phyloP scores from a whole-genome alignment of 2,797 vertebrate genomes.

The Bradypodion pumilum region DNA sequence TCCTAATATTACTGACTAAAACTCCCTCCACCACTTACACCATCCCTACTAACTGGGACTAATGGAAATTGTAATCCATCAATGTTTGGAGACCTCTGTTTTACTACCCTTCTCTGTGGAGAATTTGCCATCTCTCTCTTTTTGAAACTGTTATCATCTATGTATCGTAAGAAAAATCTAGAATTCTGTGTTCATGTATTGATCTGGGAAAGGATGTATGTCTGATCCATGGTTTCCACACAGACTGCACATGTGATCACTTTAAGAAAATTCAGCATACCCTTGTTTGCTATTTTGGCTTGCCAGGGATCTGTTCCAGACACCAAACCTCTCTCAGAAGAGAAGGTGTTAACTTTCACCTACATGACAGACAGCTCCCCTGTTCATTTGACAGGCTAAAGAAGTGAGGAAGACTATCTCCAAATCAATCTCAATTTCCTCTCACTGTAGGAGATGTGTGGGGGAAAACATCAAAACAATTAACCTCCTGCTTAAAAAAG shows the following conservation, averaged over 20 bases:
- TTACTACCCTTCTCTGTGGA: background rate
- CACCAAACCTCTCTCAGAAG: background rate
- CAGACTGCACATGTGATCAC: too few species aligned
- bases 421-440: background rate
- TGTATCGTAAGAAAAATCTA: background rate
- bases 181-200: background rate
- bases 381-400: background rate
- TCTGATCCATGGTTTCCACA: background rate
- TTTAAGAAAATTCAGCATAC: background rate
- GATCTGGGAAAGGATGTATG: background rate
- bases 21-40: background rate
- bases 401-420: background rate
- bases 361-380: background rate
- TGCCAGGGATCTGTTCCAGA: too few species aligned
- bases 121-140: background rate
- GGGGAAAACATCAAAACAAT: slow-evolving; percentile 6
- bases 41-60: background rate
- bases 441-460: slow-evolving; percentile 8
- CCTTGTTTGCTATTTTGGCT: background rate
- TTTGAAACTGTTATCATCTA: background rate
- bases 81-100: background rate
- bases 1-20: background rate
- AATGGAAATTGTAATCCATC: background rate
- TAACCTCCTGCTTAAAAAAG: slow-evolving; percentile 42
- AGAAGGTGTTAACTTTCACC: background rate